Conservation (phyloP, 2,113 vertebrate species). For the Malurus cyaneus region DNA sequence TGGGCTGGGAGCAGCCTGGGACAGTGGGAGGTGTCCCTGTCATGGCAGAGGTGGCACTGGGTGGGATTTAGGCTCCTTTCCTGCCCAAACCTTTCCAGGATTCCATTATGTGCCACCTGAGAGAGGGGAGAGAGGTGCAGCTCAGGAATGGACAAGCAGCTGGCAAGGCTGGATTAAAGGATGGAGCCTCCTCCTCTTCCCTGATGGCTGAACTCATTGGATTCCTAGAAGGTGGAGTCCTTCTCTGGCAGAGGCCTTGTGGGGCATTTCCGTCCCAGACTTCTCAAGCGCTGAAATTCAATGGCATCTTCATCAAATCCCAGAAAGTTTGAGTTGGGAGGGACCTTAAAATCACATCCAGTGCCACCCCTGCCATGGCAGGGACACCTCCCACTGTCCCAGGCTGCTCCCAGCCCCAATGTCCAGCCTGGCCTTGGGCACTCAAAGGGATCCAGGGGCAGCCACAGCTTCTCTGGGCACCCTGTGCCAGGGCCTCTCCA, state of each 20-base stretch:
- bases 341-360: accelerated
- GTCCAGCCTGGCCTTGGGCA: background rate
- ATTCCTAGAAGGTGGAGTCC: background rate
- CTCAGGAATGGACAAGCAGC: background rate
- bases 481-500: background rate
- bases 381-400: background rate
- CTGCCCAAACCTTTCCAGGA: accelerated
- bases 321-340: background rate
- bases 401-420: background rate
- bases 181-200: background rate
- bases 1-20: background rate
- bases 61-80: accelerated
- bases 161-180: background rate
- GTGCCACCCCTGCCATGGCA: background rate
- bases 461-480: background rate
- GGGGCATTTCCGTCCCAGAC: background rate
- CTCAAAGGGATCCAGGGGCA: background rate
- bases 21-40: background rate
- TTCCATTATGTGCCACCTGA: background rate
- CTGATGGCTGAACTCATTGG: background rate
- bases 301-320: background rate
- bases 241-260: background rate
- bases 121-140: background rate
- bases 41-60: background rate
- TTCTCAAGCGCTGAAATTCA: background rate